phyloP scores from a whole-genome alignment of 35 echinoderm and acorn worm species.

The Ophioderma brevispina region DNA sequence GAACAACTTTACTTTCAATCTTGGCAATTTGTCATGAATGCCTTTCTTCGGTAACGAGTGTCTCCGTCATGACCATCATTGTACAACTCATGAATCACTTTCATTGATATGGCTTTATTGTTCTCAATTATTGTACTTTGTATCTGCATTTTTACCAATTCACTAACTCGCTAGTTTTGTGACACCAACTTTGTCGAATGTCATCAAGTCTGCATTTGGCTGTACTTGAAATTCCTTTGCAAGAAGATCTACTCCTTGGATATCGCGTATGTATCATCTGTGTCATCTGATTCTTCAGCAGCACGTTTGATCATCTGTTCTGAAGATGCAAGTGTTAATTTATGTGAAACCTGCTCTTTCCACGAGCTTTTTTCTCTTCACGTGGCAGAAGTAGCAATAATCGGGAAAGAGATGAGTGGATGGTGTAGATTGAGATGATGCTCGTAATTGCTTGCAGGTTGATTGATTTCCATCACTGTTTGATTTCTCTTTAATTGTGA shows the following conservation, averaged over 20 bases:
- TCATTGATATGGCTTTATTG: slow-evolving; percentile 22
- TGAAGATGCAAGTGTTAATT: background rate
- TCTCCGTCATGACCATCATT: slow-evolving; percentile 16
- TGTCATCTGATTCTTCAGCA: background rate
- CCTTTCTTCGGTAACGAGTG: slow-evolving; percentile 12
- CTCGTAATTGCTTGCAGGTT: background rate
- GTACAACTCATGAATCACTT: slow-evolving; percentile 6
- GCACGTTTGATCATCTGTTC: slow-evolving; percentile 10
- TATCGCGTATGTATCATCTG: background rate
- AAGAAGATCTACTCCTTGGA: slow-evolving; percentile 9
- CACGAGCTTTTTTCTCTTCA: background rate
- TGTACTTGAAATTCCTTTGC: background rate
- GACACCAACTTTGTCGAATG: background rate
- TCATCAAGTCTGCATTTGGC: background rate
- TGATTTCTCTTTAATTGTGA: slow-evolving; percentile 22
- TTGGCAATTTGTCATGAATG: slow-evolving; percentile 15
- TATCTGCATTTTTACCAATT: slow-evolving; percentile 7
- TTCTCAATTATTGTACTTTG: background rate
- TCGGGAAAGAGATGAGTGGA: background rate
- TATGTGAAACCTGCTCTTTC: background rate
- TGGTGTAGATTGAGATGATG: background rate
- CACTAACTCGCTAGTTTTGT: background rate
- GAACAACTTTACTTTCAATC: slow-evolving; percentile 21
- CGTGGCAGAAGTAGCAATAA: background rate
- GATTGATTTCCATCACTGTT: slow-evolving; percentile 16